These are phyloP conservation scores for Acrocyrtus sp. DNA, from an alignment of 2,888 invertebrate species.

Conservation along the genomic window DNA sequence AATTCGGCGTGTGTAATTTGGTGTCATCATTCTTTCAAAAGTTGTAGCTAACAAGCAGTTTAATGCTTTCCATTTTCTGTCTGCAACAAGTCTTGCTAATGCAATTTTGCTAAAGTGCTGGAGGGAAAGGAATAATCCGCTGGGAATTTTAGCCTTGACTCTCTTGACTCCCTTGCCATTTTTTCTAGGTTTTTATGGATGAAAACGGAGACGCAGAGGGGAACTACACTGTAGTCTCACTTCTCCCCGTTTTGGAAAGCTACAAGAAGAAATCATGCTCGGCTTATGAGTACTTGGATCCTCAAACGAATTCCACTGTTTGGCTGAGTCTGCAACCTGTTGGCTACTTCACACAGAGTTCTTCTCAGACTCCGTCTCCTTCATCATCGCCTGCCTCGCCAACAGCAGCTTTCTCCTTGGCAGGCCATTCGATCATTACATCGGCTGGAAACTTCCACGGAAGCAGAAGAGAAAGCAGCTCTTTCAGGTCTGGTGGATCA, in stretches of 20 bases:
- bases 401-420: not conserved
- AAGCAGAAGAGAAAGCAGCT: too few species aligned
- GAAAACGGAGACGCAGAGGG: slow-evolving; percentile 90
- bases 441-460: slow-evolving; percentile 64
- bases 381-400: slow-evolving; percentile 15
- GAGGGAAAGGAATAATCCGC: too few species aligned
- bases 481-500: slow-evolving; percentile 65
- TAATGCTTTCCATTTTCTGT: too few species aligned
- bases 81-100: too few species aligned
- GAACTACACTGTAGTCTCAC: slow-evolving; percentile 86
- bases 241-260: slow-evolving; percentile 73
- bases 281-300: slow-evolving; percentile 39
- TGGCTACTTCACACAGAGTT: slow-evolving; percentile 74
- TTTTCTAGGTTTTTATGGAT: slow-evolving; percentile 80
- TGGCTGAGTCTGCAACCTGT: slow-evolving; percentile 81
- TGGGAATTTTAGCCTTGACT: too few species aligned
- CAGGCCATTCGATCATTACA: too few species aligned
- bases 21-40: too few species aligned
- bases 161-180: not conserved
- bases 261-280: not conserved
- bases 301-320: slow-evolving; percentile 32
- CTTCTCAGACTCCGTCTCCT: slow-evolving; percentile 1
- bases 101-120: too few species aligned
- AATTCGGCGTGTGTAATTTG: too few species aligned
- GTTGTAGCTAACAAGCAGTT: too few species aligned